These are phyloP conservation scores for Elachura formosa DNA, from an alignment of 2,113 vertebrate species.

Conservation along the genomic window DNA sequence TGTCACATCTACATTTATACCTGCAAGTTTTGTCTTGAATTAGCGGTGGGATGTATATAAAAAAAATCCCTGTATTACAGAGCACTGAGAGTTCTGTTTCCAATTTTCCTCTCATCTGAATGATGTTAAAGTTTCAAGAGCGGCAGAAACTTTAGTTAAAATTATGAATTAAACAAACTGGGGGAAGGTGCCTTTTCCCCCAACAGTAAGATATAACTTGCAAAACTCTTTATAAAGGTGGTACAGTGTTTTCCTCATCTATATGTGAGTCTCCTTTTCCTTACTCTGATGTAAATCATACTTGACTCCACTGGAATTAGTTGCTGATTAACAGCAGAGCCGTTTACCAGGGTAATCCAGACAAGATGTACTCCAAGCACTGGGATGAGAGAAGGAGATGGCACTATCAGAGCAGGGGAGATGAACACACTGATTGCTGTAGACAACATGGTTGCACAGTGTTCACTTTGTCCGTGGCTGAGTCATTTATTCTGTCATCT, in stretches of 20 bases:
- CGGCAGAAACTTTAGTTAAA: not conserved
- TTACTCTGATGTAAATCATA: not conserved
- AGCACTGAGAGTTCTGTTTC: not conserved
- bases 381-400: not conserved
- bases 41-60: not conserved
- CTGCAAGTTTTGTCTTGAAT: not conserved
- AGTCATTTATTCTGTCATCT: not conserved
- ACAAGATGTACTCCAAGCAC: not conserved
- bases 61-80: not conserved
- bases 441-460: not conserved
- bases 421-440: not conserved
- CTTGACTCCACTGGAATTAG: not conserved
- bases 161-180: not conserved
- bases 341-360: not conserved
- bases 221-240: not conserved
- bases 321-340: not conserved
- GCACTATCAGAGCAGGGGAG: not conserved
- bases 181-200: not conserved
- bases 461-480: not conserved
- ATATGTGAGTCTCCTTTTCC: not conserved
- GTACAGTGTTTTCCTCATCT: not conserved
- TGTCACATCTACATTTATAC: not conserved
- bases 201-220: not conserved
- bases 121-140: not conserved
- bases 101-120: not conserved